Base-by-base conservation (phyloP, 1,140 invertebrate genomes). In the Doryteuthis pealeii region DNA sequence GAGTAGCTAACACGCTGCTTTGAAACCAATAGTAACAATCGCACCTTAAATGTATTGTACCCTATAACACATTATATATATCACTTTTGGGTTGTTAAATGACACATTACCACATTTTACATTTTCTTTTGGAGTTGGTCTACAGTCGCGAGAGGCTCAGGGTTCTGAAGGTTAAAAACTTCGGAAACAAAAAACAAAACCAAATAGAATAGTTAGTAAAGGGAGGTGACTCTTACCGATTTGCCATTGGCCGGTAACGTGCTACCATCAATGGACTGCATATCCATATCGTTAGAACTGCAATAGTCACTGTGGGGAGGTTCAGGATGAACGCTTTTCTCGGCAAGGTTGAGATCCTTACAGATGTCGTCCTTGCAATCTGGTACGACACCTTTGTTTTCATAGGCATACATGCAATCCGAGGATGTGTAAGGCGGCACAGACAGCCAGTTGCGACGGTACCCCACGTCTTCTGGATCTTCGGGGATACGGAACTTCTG, bases 381-480 rank as follows among this genome's bases (percentile, higher is more conserved):
- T 5, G 31, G 18, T 26, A 33, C 30, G n/a, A 32, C 30, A 12
- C 30, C 28, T 1, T 68, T 68, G 28, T 68, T 68, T 31, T 68
- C 66, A 33, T 68, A 68, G 66, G 31, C 66, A 26, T 30, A 68
- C 66, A 33, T 68, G 54, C 22, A 2, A 18, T 68, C 32, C 66
- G 30, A 18, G 2, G 28, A 5, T 8, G 66, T 33, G 66, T 68
- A 68, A 18, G 66, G 66, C 30, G 66, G 66, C n/a, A 30, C 66
- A 10, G 66, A 68, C 28, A 71, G 70, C 77, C 77, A 78, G 62
- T 43, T 71, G 4, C 77, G 68, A 26, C 77, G 40, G 70, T 78
- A 78, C 10, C 77, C 77, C 32, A 78, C 76, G 71, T 78, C 74
- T 35, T 78, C 77, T 2, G 77, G 77, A 33, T 78, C 77, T 35